These are phyloP conservation scores for Nineta flava DNA, from an alignment of 2,888 invertebrate species.

Conservation along the genomic window DNA sequence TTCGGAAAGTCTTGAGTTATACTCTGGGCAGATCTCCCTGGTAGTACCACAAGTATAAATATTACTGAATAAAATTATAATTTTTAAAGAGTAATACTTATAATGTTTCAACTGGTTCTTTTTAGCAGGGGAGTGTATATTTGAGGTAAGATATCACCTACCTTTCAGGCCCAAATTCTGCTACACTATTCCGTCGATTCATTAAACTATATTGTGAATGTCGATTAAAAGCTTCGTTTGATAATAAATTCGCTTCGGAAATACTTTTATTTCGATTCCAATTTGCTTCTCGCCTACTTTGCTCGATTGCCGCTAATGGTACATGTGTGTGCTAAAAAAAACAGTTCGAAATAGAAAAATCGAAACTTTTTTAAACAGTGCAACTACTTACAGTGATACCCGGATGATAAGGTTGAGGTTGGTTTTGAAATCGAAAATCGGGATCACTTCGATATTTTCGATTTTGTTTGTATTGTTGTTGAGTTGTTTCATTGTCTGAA, in stretches of 20 bases:
- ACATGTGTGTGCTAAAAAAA: slow-evolving; percentile 26
- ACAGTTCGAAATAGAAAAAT: not conserved
- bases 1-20: too few relatives aligned
- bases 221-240: slow-evolving; percentile 35
- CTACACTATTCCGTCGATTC: slow-evolving; percentile 40
- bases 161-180: slow-evolving; percentile 32
- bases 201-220: slow-evolving; percentile 26
- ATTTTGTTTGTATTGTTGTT: slow-evolving; percentile 44
- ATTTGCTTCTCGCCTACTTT: slow-evolving; percentile 28
- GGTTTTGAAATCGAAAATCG: slow-evolving; percentile 57
- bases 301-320: slow-evolving; percentile 51
- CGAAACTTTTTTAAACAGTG: slow-evolving; percentile 5
- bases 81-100: too few relatives aligned
- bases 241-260: slow-evolving; percentile 74
- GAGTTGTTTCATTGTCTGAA: slow-evolving; percentile 64
- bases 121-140: too few relatives aligned
- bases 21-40: too few relatives aligned
- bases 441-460: slow-evolving; percentile 75
- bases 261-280: slow-evolving; percentile 46
- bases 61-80: too few relatives aligned
- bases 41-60: too few relatives aligned
- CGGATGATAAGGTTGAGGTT: slow-evolving; percentile 25
- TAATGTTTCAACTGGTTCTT: too few relatives aligned
- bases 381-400: slow-evolving; percentile 30
- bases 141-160: not conserved